Evolutionary conservation across 2,797 vertebrate species (phyloP), one percentile per base, ranked within the genome.

Genomic region (Darevskia mixta): DNA sequence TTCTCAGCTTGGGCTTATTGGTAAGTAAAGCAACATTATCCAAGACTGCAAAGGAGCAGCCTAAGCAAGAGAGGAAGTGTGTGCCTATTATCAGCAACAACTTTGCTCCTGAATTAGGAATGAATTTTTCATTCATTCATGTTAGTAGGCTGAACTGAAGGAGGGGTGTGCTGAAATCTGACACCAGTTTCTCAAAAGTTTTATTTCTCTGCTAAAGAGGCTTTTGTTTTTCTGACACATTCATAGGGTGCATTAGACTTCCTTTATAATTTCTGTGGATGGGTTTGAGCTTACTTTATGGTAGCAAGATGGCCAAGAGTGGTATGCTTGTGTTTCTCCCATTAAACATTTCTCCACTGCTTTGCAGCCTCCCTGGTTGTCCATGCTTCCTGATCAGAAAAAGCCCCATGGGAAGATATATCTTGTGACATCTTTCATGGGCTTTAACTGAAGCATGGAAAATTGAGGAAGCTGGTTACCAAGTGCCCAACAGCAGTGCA

Each of bases 1-100:
- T 93, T 99, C 98, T 75, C 96, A 97, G 35, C 98, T 99, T 86
- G 98, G 98, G 77, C 98, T 99, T 91, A 99, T 99, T 94, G 98
- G 98, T 99, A 94, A 95, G 97, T 94, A 89, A 29, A 8, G 79
- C 5, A 27, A 91, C n/a, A 82, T 5, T 25, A 35, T 77, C 55
- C 86, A 20, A 61, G 20, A 55, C n/a, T 29, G 80, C 0, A 0
- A 83, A 73, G 20, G 9, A 89, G 82, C 80, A 83, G 20, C 49
- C 61, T 69, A 41, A 76, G 55, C 64, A 55, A 55, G 18, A 79
- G 58, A 72, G 61, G 13, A 58, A 20, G 25, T 43, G 3, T 25
- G 58, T 41, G 38, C 17, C 79, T n/a, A 79, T 9, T 35, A 27
- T 80, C 79, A 32, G 35, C 32, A 80, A 61, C 32, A 80, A 38